Conservation (phyloP, 2,113 vertebrate species). For the Tylochromis polylepis region DNA sequence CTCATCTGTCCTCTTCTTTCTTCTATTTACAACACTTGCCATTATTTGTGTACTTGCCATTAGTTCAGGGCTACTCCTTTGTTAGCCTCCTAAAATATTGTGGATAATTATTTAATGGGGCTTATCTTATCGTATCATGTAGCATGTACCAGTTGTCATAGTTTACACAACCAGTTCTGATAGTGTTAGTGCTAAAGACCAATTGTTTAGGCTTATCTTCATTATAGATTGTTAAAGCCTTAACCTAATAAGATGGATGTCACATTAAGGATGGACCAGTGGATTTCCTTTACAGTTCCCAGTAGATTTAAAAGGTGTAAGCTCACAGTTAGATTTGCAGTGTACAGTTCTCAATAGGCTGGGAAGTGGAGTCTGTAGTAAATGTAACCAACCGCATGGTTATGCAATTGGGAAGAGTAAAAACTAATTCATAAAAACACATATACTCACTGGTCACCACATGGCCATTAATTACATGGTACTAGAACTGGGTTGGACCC, state of each 20-base stretch:
- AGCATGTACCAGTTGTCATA: neutral
- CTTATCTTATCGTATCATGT: neutral
- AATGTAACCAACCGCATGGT: neutral
- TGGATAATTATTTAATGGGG: neutral
- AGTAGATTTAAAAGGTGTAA: neutral
- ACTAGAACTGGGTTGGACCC: neutral
- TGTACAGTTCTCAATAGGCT: neutral
- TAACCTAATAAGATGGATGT: neutral
- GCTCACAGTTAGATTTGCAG: neutral
- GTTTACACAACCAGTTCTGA: neutral
- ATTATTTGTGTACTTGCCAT: neutral
- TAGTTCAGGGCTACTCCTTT: neutral
- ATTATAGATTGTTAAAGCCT: neutral
- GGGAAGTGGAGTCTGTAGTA: neutral
- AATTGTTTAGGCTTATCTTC: neutral
- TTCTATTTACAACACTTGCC: neutral
- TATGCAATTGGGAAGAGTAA: neutral
- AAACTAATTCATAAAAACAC: neutral
- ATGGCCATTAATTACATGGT: neutral
- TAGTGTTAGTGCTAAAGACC: neutral
- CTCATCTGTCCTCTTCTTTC: neutral
- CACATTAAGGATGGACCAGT: neutral
- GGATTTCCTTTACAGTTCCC: neutral
- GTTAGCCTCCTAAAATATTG: neutral
- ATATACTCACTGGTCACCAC: neutral